Percentiles rank a stretch among this genome's conserved stretches.
Conservation (phyloP, 2,888 invertebrate species). For the Pemphredon lugubris region DNA sequence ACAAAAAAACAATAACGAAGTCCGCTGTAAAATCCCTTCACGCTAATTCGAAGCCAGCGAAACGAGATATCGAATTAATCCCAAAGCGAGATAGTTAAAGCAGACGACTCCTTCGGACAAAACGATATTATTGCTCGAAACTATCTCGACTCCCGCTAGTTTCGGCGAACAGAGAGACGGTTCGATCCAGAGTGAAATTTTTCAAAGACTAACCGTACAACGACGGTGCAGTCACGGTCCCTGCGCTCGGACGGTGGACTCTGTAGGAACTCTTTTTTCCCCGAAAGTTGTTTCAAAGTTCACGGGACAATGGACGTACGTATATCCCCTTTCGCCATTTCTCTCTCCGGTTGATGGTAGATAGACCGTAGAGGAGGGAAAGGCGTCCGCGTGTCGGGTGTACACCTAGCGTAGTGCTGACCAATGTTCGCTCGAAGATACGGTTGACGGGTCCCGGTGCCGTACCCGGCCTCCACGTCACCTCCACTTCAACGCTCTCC, state of each 20-base stretch:
- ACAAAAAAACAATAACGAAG: too few species aligned
- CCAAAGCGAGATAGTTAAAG: too few species aligned
- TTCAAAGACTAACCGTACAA: conserved; percentile 34
- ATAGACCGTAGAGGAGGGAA: conserved; percentile 64
- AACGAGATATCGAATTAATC: too few species aligned
- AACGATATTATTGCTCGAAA: too few species aligned
- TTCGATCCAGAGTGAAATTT: conserved; percentile 7
- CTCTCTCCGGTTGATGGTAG: conserved; percentile 63
- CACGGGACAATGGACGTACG: conserved; percentile 77
- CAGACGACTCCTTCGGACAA: too few species aligned
- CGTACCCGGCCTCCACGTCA: conserved; percentile 61
- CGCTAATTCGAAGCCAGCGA: too few species aligned
- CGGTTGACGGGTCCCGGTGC: conserved; percentile 76
- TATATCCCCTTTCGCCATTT: conserved; percentile 66
- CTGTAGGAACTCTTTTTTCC: conserved; percentile 70
- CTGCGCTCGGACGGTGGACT: conserved; percentile 45
- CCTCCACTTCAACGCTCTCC: conserved; percentile 65
- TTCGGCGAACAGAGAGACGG: too few species aligned
- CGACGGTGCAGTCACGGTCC: conserved; percentile 51
- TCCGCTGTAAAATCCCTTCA: too few species aligned
- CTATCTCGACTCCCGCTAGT: too few species aligned
- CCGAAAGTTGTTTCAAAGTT: conserved; percentile 79
- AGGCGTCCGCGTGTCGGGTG: conserved; percentile 63
- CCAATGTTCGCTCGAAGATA: conserved; percentile 78
- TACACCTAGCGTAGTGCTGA: conserved; percentile 72